These are phyloP conservation scores for Mechanitis messenoides DNA, from an alignment of 2,888 invertebrate genomes.

Conservation along the genomic window DNA sequence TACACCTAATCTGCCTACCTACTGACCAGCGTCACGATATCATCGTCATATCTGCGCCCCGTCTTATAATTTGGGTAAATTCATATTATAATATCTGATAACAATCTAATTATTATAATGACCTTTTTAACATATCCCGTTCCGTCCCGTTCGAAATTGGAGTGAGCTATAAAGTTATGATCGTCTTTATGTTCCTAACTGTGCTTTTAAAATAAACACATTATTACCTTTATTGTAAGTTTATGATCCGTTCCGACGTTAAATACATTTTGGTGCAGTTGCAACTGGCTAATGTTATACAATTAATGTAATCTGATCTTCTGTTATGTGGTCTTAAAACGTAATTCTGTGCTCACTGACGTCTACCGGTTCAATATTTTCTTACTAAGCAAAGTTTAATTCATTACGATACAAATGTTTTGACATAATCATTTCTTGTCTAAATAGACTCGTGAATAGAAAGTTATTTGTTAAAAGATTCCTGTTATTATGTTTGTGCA, in stretches of 20 bases:
- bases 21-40: conserved; percentile 62
- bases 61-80: conserved; percentile 73
- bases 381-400: background rate
- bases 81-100: conserved; percentile 75
- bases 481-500: background rate
- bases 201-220: conserved; percentile 71
- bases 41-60: conserved; percentile 64
- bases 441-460: background rate
- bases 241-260: conserved; percentile 19
- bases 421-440: no score
- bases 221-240: conserved; percentile 36
- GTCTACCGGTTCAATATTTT: background rate
- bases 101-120: conserved; percentile 76
- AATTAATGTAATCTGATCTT: conserved; percentile 40
- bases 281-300: conserved; percentile 42
- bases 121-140: conserved; percentile 74
- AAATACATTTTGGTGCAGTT: conserved; percentile 34
- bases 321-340: conserved; percentile 31
- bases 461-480: background rate
- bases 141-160: conserved; percentile 71
- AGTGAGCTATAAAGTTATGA: conserved; percentile 64
- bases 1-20: conserved; percentile 40
- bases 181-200: conserved; percentile 63
- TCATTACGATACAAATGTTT: no score
- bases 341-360: conserved; percentile 1